Percentiles rank a stretch among this genome's conserved stretches.
phyloP scores from a whole-genome alignment of 2,797 vertebrate species.

The Notoglanidium macrostoma region DNA sequence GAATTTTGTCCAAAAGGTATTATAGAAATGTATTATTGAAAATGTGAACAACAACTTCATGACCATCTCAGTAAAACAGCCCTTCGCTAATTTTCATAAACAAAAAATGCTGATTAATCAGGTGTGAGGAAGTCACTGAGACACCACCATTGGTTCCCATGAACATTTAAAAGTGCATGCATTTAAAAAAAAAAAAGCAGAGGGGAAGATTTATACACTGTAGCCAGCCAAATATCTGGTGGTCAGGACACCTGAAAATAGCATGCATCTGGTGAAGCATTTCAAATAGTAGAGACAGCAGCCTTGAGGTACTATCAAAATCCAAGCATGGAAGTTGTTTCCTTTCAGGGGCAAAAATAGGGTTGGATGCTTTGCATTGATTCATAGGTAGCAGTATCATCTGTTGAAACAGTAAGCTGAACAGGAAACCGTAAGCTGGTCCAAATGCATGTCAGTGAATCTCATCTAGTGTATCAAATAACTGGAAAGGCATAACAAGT shows the following conservation, averaged over 20 bases:
- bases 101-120: neutral
- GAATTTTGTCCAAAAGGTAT: neutral
- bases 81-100: neutral
- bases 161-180: neutral
- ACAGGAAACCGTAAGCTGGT: neutral
- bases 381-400: conserved; percentile 30
- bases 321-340: conserved; percentile 19
- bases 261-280: neutral
- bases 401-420: conserved; percentile 15
- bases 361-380: neutral
- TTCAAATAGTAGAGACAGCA: neutral
- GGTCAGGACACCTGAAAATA: conserved; percentile 36
- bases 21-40: neutral
- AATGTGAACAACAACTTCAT: neutral
- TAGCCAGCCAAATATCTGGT: neutral
- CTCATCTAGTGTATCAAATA: conserved; percentile 26
- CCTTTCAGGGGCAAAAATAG: conserved; percentile 34
- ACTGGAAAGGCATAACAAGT: conserved; percentile 21
- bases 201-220: neutral
- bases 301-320: conserved; percentile 16
- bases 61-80: neutral
- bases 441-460: conserved; percentile 27
- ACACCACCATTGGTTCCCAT: conserved; percentile 5
- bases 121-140: conserved; percentile 4
- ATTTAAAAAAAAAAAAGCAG: conserved; percentile 25